Base-by-base conservation (phyloP, 2,888 invertebrate species). In the Pimpla rufipes region DNA sequence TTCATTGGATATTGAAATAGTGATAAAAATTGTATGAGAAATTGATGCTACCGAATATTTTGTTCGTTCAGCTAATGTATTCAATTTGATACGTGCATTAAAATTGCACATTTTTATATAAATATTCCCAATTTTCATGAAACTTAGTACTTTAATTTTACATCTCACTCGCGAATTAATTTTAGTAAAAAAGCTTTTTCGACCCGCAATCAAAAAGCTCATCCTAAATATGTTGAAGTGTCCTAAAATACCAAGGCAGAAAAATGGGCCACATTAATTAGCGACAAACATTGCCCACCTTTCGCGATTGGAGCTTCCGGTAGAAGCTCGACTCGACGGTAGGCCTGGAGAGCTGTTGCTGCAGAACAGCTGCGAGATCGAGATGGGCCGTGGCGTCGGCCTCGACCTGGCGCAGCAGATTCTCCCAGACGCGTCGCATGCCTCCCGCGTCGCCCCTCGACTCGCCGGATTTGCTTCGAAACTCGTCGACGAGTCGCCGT, bases 371-470 rank as follows among this genome's bases (percentile, higher is more conserved):
- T 8, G 98, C 97, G 85, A 98, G 96, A 92, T 98, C 98, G 91
- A 96, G 96, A 93, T 97, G 96, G 62, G 97, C 96, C 91, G 97
- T 95, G 21, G 98, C 97, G 92, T 98, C 98, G 50, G 97, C 96
- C 94, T 98, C 98, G 84, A 98, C 97, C 93, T 98, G 98, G 92
- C 98, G 97, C 81, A 98, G 96, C 82, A 98, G 95, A 84, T 96
- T 96, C 94, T 98, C 98, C 98, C 98, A 98, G 82, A 97, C 96
- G 93, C 98, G 97, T 93, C 98, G 98, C 90, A 98, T 95, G 59
- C 97, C 96, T 94, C 96, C 95, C 75, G 96, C 96, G 90, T 98
- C 98, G 94, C 97, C 97, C 85, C 97, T 95, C 64, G 98, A 95
- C 92, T 98, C 98, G 73, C 96, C 96, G 93, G 97, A 97, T 91